Percentiles rank a stretch among this genome's conserved stretches.
Conservation (phyloP, 2,113 vertebrate genomes). For the Genyomyrus donnyi region DNA sequence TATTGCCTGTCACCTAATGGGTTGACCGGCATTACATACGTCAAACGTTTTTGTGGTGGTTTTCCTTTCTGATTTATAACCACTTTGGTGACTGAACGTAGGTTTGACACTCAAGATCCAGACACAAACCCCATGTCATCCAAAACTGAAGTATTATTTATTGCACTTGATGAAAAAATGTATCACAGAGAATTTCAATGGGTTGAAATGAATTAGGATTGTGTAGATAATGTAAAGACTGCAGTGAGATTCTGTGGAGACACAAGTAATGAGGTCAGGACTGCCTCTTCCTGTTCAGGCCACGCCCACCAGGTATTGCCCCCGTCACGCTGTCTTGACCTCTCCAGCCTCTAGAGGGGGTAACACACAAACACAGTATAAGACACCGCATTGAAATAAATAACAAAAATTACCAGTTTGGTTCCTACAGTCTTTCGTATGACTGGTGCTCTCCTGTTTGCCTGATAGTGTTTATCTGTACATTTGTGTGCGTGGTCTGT, state of each 20-base stretch:
- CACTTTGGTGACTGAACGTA: not conserved
- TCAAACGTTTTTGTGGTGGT: not conserved
- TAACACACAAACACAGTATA: not conserved
- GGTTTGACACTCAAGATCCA: not conserved
- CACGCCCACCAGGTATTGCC: not conserved
- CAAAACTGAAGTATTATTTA: not conserved
- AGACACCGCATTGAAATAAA: not conserved
- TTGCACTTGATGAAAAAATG: not conserved
- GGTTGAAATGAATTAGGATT: not conserved
- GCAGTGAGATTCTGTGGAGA: not conserved
- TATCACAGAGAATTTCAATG: not conserved
- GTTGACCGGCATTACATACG: no score
- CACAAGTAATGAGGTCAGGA: not conserved
- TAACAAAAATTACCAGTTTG: not conserved
- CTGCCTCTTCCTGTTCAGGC: not conserved
- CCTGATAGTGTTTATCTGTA: not conserved
- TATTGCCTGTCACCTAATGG: no score
- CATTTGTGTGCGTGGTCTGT: not conserved
- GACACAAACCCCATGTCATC: not conserved
- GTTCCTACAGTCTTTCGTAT: not conserved
- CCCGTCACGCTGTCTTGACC: not conserved
- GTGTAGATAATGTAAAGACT: not conserved
- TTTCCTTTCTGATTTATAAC: not conserved
- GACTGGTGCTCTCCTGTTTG: not conserved
- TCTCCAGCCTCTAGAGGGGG: not conserved